These are phyloP conservation scores for Chaetophractus vellerosus DNA, from an alignment of 2,797 vertebrate species.

Conservation along the genomic window DNA sequence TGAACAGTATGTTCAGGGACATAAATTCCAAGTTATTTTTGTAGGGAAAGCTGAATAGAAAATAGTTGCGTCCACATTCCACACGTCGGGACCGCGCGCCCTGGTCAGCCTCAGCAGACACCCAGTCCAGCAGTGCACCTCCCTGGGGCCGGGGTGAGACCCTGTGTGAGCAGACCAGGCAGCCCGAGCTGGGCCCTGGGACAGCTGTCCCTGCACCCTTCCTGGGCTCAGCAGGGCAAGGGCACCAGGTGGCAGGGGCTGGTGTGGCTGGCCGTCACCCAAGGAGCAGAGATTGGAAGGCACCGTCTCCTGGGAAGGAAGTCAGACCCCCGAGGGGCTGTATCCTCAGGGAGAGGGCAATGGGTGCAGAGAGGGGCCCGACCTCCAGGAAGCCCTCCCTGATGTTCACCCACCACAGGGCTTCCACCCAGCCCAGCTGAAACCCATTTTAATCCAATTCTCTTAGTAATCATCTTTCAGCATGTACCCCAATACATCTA, in stretches of 20 bases:
- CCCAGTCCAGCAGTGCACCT: neutral
- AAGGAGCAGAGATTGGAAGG: neutral
- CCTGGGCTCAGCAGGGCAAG: neutral
- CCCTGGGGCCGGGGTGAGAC: neutral
- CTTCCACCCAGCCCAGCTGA: neutral
- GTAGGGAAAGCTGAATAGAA: conserved; percentile 23
- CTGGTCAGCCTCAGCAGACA: neutral
- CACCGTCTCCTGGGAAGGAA: neutral
- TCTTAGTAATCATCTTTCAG: neutral
- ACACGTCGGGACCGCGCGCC: accelerated
- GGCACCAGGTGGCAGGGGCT: neutral
- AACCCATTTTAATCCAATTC: neutral
- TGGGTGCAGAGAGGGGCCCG: no score
- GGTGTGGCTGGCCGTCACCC: neutral
- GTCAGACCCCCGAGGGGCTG: neutral
- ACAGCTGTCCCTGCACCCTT: neutral
- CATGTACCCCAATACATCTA: neutral
- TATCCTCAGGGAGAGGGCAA: neutral
- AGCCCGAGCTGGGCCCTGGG: accelerated
- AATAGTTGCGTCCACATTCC: neutral
- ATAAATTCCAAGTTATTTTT: conserved; percentile 52
- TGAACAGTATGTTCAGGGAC: conserved; percentile 28
- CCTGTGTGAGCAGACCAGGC: neutral
- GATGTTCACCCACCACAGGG: neutral
- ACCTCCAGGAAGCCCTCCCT: neutral